Evolutionary conservation across 1,140 invertebrate species (phyloP), one percentile per base, ranked within the genome.

Genomic region (Sarcophaga peregrina): DNA sequence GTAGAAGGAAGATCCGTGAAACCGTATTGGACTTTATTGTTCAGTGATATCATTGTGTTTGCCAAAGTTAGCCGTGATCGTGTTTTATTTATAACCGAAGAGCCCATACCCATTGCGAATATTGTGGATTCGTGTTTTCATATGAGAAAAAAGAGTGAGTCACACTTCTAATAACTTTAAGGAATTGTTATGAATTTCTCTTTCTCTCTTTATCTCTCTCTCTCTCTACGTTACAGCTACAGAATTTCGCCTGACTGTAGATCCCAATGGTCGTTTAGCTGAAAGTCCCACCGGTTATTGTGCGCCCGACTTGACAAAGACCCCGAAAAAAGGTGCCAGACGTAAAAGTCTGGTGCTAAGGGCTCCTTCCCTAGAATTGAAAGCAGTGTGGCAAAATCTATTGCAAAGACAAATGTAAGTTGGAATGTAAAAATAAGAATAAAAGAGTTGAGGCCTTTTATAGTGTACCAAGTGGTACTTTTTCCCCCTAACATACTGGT

Each of bases 301-400:
- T 89, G 92, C 93, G 0, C 92, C 92, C 3, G 92, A 93, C 86
- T 86, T 93, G 11, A 91, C 90, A 5, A 85, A 92, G 58, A 93
- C 92, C 5, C 94, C 94, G 0, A 91, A 92, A 25, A 94, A 93
- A 68, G 93, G 93, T 13, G 91, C 92, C 0, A 91, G 93, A 74
- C 93, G 94, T 84, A 92, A 95, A 85, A 94, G 95, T 6, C 90
- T 97, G 4, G 93, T 95, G 0, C 89, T 97, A 10, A 91, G 96
- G 47, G 95, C 96, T 1, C 96, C 96, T 0, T 96, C 94, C 1
- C 92, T 94, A 58, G 96, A 97, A 88, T 90, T 96, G 8, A 97
- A 97, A 88, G 95, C 96, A 20, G 95, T 97, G 3, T 97, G 96
- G 96, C 95, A 96, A 88, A 96, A 96, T 86, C 92, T 97, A n/a